phyloP scores from a whole-genome alignment of 2,888 invertebrate genomes.

The Lepidocyrtoides sp. region DNA sequence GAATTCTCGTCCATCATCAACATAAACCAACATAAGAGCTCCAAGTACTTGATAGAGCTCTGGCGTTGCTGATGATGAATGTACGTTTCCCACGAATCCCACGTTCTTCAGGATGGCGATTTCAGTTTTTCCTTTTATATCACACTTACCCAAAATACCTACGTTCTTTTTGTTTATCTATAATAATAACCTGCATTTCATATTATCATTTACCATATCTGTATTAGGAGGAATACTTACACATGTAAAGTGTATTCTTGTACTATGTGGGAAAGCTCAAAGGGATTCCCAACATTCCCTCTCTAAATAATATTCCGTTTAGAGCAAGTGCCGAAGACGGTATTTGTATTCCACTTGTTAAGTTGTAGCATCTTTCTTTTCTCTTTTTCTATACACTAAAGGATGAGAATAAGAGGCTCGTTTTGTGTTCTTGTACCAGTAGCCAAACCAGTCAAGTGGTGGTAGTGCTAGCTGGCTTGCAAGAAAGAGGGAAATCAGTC shows the following conservation, averaged over 20 bases:
- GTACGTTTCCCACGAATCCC: no score
- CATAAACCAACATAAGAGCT: no score
- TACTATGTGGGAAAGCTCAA: slow-evolving; percentile 28
- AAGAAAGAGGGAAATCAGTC: neutral
- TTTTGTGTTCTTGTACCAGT: neutral
- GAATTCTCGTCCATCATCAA: no score
- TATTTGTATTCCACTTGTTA: slow-evolving; percentile 43
- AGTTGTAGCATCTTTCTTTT: slow-evolving; percentile 31
- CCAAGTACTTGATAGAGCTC: no score
- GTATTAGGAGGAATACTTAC: neutral
- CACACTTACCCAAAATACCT: neutral
- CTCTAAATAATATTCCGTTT: slow-evolving; percentile 42
- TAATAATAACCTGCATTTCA: neutral
- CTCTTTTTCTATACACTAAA: neutral
- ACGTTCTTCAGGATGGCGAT: neutral
- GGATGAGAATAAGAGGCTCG: neutral
- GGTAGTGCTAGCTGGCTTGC: neutral
- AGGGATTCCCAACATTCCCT: slow-evolving; percentile 56
- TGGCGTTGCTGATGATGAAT: no score
- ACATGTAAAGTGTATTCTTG: neutral
- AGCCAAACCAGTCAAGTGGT: neutral
- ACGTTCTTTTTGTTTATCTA: neutral
- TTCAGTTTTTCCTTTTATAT: neutral
- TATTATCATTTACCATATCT: neutral
- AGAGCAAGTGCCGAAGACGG: slow-evolving; percentile 40